These are phyloP conservation scores for Sisor rabdophorus DNA, from an alignment of 2,113 vertebrate genomes.

Conservation along the genomic window DNA sequence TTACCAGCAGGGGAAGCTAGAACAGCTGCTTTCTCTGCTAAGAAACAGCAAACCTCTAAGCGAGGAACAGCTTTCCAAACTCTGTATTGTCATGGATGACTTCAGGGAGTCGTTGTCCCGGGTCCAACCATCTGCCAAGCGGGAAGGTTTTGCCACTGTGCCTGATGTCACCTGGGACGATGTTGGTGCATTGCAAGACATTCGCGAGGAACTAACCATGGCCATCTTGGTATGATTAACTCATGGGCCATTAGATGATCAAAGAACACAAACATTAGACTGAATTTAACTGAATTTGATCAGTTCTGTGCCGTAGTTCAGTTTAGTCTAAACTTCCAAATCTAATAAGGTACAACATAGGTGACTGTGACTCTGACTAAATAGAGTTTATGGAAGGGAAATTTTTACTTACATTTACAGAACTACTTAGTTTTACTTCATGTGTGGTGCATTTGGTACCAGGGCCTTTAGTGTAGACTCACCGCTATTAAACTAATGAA, in stretches of 20 bases:
- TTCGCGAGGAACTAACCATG: constrained; percentile 93
- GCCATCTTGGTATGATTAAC: constrained; percentile 83
- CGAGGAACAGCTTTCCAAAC: constrained; percentile 76
- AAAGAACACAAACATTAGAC: neutral
- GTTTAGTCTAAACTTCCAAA: neutral
- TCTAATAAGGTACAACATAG: too few relatives aligned
- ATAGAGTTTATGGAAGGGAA: too few relatives aligned
- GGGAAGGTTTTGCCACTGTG: constrained; percentile 94
- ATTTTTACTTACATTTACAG: too few relatives aligned
- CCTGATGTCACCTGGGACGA: constrained; percentile 94
- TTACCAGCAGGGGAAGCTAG: constrained; percentile 75
- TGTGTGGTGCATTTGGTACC: too few relatives aligned
- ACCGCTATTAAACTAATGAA: too few relatives aligned
- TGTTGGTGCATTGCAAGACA: constrained; percentile 85
- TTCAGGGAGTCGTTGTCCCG: constrained; percentile 78
- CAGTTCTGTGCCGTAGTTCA: neutral
- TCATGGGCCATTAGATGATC: neutral
- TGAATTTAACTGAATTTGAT: neutral
- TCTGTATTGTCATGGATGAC: constrained; percentile 85
- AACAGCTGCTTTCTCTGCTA: constrained; percentile 74
- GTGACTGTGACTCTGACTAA: too few relatives aligned
- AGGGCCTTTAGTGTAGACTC: too few relatives aligned
- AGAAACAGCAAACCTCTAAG: constrained; percentile 71
- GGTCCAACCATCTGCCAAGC: constrained; percentile 93
- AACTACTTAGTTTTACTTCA: too few relatives aligned